Base-by-base conservation (phyloP, 2,797 vertebrate genomes). In the Takifugu ocellatus region DNA sequence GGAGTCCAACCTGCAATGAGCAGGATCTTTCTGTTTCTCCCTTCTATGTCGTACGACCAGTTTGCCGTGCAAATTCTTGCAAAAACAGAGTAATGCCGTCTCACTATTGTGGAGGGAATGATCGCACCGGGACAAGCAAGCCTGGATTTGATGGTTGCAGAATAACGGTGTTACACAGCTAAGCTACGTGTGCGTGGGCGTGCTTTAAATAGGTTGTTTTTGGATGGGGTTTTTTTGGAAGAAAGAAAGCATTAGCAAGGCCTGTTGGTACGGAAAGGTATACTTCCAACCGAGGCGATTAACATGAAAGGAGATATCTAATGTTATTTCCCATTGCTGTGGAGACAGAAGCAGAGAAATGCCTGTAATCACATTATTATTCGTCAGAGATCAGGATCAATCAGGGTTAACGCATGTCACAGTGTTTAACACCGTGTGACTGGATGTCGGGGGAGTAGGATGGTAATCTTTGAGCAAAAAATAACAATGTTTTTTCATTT, bases 331-430 rank as follows among this genome's bases (percentile, higher is more conserved):
- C 85, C 80, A 82, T 77, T 59, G 62, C 78, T 66, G 77, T 74
- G 66, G 81, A 66, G 72, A 66, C 73, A 75, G 78, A 85, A 73
- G 78, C 77, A 72, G 63, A 71, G 79, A 88, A 86, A 87, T 85
- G 70, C 73, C 87, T 79, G 82, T 92, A 91, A 93, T 91, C 90
- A 88, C 88, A 88, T 91, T 90, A 90, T 89, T 90, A 91, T 91
- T 92, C 87, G 84, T 86, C 72, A 72, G 75, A 87, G 84, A 91
- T 91, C 79, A 79, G 86, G 89, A 91, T 91, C 90, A 90, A 88
- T 89, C 88, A 87, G 85, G 83, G 84, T 88, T 90, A 88, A 83
- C 76, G 83, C 70, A 72, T 77, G 68, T 80, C 67, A 61, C 70
- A 70, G 72, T 80, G 78, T 83, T 71, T 49, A 47, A 64, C 54